Percentiles rank a stretch among this genome's conserved stretches.
Conservation (phyloP, 2,888 invertebrate species). For the Elmis aenea region DNA sequence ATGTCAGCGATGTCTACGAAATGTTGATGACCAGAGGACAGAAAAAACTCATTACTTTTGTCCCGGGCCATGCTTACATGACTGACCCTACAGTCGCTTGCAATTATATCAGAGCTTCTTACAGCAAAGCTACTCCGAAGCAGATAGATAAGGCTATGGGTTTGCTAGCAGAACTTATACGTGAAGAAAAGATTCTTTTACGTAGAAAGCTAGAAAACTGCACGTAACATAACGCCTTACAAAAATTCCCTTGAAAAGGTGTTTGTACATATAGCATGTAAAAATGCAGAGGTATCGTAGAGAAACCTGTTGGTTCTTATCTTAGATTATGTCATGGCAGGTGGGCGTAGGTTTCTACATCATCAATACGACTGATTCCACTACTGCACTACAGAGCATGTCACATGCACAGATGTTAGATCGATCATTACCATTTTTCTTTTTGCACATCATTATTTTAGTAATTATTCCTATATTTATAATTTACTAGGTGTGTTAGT, state of each 20-base stretch:
- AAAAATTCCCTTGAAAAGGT: constrained; percentile 11
- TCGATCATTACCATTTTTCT: too few species aligned
- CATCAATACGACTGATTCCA: not conserved
- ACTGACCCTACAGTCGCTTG: constrained; percentile 58
- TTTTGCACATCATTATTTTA: too few species aligned
- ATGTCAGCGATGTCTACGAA: constrained; percentile 64
- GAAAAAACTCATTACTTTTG: constrained; percentile 61
- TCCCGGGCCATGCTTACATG: constrained; percentile 72
- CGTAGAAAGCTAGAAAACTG: constrained; percentile 43
- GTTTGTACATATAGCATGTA: too few species aligned
- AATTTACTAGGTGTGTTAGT: too few species aligned
- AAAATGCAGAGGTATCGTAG: too few species aligned
- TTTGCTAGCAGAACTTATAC: constrained; percentile 56
- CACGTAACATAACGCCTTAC: constrained; percentile 26
- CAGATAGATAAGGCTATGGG: constrained; percentile 61
- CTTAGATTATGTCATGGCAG: too few species aligned
- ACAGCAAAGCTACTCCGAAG: constrained; percentile 59
- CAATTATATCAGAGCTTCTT: constrained; percentile 66
- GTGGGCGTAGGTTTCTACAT: not conserved
- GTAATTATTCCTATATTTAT: too few species aligned
- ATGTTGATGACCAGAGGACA: constrained; percentile 68
- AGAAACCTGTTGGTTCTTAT: too few species aligned
- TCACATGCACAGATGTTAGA: too few species aligned
- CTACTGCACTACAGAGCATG: constrained; percentile 5
- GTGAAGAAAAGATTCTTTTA: constrained; percentile 52